phyloP scores from a whole-genome alignment of 2,797 vertebrate genomes.

The Chaetophractus vellerosus region DNA sequence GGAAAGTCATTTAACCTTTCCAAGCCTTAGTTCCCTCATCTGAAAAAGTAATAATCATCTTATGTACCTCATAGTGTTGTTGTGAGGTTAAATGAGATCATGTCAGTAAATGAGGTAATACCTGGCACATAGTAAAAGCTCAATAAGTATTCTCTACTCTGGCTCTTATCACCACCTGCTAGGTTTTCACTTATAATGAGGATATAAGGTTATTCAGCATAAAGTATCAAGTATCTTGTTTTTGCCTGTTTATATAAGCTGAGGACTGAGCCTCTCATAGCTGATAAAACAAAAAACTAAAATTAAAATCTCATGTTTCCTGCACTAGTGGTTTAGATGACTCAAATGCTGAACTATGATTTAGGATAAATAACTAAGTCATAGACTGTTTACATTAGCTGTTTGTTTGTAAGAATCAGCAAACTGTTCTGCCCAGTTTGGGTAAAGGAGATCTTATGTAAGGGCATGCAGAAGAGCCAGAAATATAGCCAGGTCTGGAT shows the following conservation, averaged over 20 bases:
- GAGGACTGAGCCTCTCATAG: not conserved
- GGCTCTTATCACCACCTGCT: not conserved
- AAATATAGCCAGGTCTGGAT: not conserved
- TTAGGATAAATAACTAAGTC: not conserved
- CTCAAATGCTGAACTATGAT: not conserved
- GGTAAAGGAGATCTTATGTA: not conserved
- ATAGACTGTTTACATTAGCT: not conserved
- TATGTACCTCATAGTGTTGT: not conserved
- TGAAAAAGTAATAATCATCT: not conserved
- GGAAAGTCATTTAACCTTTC: not conserved
- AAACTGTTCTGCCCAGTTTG: not conserved
- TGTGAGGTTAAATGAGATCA: not conserved
- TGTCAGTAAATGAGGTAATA: not conserved
- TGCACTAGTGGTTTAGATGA: not conserved
- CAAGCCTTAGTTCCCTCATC: not conserved
- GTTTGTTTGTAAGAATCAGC: not conserved
- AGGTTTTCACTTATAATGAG: constrained; percentile 26
- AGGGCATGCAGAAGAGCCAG: rapidly evolving
- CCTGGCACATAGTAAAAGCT: not conserved
- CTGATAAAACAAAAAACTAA: not conserved
- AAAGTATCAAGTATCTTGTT: not conserved
- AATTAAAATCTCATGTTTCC: not conserved
- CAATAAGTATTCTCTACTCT: not conserved
- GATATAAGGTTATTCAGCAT: not conserved
- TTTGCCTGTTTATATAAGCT: not conserved